phyloP scores from a whole-genome alignment of 2,113 vertebrate species.

The Osmerus mordax region DNA sequence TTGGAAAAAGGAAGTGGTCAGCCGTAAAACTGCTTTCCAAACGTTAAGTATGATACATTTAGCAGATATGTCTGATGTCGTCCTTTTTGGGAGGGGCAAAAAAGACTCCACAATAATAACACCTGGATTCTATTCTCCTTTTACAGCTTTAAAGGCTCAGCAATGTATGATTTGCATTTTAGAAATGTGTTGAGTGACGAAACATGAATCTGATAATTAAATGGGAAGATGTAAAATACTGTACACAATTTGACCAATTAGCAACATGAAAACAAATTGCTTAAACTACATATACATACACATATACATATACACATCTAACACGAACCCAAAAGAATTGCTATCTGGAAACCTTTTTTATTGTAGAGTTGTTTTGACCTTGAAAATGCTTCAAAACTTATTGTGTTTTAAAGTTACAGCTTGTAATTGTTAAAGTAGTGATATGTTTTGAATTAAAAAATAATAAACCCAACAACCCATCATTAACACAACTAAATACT shows the following conservation, averaged over 20 bases:
- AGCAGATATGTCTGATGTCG: slow-evolving; percentile 29
- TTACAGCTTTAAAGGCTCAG: background rate
- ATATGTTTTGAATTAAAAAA: too few species aligned
- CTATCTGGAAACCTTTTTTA: background rate
- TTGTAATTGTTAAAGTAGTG: too few species aligned
- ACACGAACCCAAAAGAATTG: background rate
- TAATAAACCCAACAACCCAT: too few species aligned
- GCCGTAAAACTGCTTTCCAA: slow-evolving; percentile 34
- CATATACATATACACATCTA: background rate
- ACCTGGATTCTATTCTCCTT: slow-evolving; percentile 21
- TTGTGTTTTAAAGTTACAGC: too few species aligned
- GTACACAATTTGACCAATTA: too few species aligned
- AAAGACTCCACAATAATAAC: slow-evolving; percentile 29
- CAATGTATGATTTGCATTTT: background rate
- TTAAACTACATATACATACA: background rate
- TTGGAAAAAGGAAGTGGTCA: slow-evolving; percentile 37
- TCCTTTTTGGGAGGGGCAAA: slow-evolving; percentile 14
- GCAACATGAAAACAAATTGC: too few species aligned
- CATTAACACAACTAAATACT: background rate
- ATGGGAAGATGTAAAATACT: too few species aligned
- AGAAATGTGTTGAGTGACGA: background rate
- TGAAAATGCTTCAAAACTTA: too few species aligned
- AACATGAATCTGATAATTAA: too few species aligned
- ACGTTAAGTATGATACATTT: slow-evolving; percentile 37
- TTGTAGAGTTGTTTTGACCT: too few species aligned